Evolutionary conservation across 2,888 invertebrate species (phyloP), one percentile per base, ranked within the genome.

Genomic region (Blastobasis adustella): DNA sequence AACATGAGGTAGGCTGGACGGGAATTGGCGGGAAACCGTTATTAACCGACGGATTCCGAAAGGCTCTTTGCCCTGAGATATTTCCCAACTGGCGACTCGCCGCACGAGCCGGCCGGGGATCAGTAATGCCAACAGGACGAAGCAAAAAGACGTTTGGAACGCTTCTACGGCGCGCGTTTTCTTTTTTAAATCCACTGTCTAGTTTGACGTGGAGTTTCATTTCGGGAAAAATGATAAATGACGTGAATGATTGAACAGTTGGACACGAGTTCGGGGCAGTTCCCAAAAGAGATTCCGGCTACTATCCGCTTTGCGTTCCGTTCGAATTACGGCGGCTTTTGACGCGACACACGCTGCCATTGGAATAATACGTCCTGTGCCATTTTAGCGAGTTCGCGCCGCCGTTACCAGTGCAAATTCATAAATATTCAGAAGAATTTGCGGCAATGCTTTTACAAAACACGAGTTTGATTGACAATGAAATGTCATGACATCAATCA

Each of bases 221-320:
- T 79, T 79, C 70, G 71, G 66, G 64, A 69, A 73, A 82, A 82
- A 83, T 82, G 79, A 83, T 81, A 80, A 85, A 82, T 81, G 82
- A 82, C 79, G 71, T 78, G 82, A 81, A 83, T 85, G 85, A 87
- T 86, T 85, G 86, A 86, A 73, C 76, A 73, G 76, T 67, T 69
- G 74, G 77, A 79, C 75, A 72, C 65, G 72, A 75, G 67, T 63
- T 61, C 58, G 67, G 54, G 69, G 56, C 61, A 67, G 74, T 75
- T 76, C 67, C 67, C 67, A 73, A 80, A 82, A 79, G 80, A 80
- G 72, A 71, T 78, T 76, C 69, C 64, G 57, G 65, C 65, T 65
- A 68, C 68, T 70, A 72, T 74, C 63, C 70, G 71, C 67, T 77
- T 76, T 67, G 58, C 61, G 60, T 69, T 69, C 59, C 60, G 63